A percentile compares a stretch with the other conserved stretches of the same genome.
Evolutionary conservation across 2,797 vertebrate genomes (phyloP).

Genomic region (Lacerta bilineata): DNA sequence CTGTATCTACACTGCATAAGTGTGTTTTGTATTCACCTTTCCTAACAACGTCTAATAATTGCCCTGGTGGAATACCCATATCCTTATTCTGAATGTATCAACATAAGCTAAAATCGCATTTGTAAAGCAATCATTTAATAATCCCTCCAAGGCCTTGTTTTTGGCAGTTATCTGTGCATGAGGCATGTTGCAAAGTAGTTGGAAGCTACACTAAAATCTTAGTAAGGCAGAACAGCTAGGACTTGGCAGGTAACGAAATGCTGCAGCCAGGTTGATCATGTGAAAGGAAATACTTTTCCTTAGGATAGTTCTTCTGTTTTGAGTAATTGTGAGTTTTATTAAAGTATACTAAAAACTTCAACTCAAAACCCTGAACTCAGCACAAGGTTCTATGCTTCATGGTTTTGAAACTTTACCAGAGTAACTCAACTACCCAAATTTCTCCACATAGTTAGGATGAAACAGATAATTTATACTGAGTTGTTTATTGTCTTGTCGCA

Average conservation of each 20-base stretch:
- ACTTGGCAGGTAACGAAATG: conserved; percentile 54
- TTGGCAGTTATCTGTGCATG: conserved; percentile 41
- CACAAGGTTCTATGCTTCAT: conserved; percentile 38
- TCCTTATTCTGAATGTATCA: conserved; percentile 36
- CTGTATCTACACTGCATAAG: neutral
- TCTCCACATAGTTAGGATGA: conserved; percentile 36
- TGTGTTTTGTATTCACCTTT: neutral
- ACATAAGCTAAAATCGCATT: conserved; percentile 9
- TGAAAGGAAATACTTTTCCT: conserved; percentile 53
- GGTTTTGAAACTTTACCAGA: neutral
- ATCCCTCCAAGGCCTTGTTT: neutral
- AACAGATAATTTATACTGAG: conserved; percentile 44
- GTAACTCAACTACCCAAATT: conserved; percentile 44
- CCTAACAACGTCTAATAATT: conserved; percentile 10
- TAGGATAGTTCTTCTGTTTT: conserved; percentile 47
- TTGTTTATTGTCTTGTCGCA: conserved; percentile 19
- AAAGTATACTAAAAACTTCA: conserved; percentile 44
- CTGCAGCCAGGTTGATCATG: conserved; percentile 47
- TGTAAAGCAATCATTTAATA: conserved; percentile 24
- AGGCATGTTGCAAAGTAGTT: conserved; percentile 35
- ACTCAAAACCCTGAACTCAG: neutral
- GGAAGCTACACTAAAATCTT: conserved; percentile 53
- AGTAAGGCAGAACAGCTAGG: conserved; percentile 44
- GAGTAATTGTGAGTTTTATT: conserved; percentile 57
- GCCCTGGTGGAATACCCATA: neutral